These are phyloP conservation scores for Columba janthina DNA, from an alignment of 2,113 vertebrate species.

Conservation along the genomic window DNA sequence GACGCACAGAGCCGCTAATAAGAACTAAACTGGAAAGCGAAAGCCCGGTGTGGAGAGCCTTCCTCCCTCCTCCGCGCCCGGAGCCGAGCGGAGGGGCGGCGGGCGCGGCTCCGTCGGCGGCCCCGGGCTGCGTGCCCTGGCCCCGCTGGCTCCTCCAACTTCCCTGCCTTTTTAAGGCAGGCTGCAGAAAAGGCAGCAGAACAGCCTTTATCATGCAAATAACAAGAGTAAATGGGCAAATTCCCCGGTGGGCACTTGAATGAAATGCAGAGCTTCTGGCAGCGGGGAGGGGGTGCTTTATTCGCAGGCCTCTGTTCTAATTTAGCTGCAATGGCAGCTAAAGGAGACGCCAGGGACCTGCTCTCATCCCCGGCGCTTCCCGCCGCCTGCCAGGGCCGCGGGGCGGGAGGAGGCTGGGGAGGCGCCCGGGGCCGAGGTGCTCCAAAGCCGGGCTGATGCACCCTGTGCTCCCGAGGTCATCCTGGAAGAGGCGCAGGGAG, in stretches of 20 bases:
- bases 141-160: not conserved
- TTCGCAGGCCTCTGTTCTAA: slow-evolving; percentile 88
- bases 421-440: not conserved
- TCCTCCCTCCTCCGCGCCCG: not conserved
- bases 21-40: slow-evolving; percentile 15
- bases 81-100: not conserved
- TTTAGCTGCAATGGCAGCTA: slow-evolving; percentile 88
- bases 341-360: slow-evolving; percentile 82
- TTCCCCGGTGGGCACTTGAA: slow-evolving; percentile 86
- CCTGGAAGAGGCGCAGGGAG: not conserved
- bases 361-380: slow-evolving; percentile 79
- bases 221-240: slow-evolving; percentile 87
- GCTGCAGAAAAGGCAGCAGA: slow-evolving; percentile 47
- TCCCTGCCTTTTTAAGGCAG: slow-evolving; percentile 24
- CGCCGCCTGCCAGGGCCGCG: slow-evolving; percentile 57
- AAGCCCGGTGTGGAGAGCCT: not conserved
- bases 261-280: slow-evolving; percentile 82
- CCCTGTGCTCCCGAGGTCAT: not conserved
- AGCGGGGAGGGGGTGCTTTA: slow-evolving; percentile 58
- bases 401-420: not conserved
- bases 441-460: no score
- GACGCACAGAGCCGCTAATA: slow-evolving; percentile 12
- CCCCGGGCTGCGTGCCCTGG: not conserved
- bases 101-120: not conserved
- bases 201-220: slow-evolving; percentile 94